These are phyloP conservation scores for Vicugna pacos DNA, from an alignment of 2,113 vertebrate genomes.

Conservation along the genomic window DNA sequence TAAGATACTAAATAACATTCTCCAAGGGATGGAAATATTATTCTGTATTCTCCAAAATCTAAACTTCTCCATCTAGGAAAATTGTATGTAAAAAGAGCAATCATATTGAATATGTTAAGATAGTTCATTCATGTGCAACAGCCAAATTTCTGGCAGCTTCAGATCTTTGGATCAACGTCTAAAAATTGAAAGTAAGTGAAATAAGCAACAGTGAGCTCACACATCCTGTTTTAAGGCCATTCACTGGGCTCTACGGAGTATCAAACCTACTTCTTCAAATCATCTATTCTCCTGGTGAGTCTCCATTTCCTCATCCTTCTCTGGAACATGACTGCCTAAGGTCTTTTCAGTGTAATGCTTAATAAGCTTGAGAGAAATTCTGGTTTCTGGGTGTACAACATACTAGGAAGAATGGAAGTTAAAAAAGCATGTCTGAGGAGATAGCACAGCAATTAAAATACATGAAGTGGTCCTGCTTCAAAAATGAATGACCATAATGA, in stretches of 20 bases:
- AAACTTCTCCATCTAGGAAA: background rate
- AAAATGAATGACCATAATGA: background rate
- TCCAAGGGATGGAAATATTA: background rate
- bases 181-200: background rate
- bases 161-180: background rate
- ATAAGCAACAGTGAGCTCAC: background rate
- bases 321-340: background rate
- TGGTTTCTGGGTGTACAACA: background rate
- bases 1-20: background rate
- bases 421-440: background rate
- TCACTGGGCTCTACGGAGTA: background rate
- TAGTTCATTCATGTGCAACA: background rate
- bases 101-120: background rate
- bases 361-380: background rate
- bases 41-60: background rate
- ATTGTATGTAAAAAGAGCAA: background rate
- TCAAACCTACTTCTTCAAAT: background rate
- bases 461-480: background rate
- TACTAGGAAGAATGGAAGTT: background rate
- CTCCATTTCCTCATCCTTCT: background rate
- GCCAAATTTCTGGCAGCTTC: background rate
- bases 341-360: background rate
- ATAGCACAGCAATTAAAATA: background rate
- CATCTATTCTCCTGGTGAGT: background rate
- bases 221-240: background rate